Conservation (phyloP, 2,888 invertebrate genomes). For the Psylliodes chrysocephalus region DNA sequence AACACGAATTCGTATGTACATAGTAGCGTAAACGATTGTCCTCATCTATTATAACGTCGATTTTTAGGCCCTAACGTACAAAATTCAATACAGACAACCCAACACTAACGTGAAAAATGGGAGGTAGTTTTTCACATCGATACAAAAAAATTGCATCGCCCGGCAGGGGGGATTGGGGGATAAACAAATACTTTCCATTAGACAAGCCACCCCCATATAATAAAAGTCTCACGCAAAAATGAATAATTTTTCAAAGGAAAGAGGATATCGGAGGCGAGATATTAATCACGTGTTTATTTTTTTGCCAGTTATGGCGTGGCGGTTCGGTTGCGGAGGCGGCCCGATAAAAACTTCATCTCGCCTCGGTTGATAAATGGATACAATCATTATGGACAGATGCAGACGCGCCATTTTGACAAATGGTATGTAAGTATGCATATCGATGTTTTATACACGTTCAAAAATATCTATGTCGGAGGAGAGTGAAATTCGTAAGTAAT, state of each 20-base stretch:
- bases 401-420: slow-evolving; percentile 49
- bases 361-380: slow-evolving; percentile 50
- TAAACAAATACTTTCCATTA: slow-evolving; percentile 34
- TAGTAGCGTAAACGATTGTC: background rate
- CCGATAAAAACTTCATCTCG: slow-evolving; percentile 23
- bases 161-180: background rate
- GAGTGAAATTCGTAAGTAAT: no score
- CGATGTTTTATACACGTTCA: background rate
- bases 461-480: background rate
- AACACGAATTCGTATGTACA: background rate
- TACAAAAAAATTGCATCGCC: slow-evolving; percentile 26
- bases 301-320: slow-evolving; percentile 1
- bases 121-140: slow-evolving; percentile 7
- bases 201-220: slow-evolving; percentile 11
- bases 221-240: slow-evolving; percentile 18
- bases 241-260: slow-evolving; percentile 23
- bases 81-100: background rate
- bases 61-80: background rate
- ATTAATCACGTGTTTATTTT: slow-evolving; percentile 26
- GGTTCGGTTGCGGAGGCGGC: slow-evolving; percentile 5
- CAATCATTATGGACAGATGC: slow-evolving; percentile 51
- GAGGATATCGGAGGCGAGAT: slow-evolving; percentile 16
- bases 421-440: slow-evolving; percentile 27
- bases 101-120: slow-evolving; percentile 8
- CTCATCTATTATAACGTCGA: slow-evolving; percentile 5